Conservation (phyloP, 2,113 vertebrate species). For the Peromyscus californicus region DNA sequence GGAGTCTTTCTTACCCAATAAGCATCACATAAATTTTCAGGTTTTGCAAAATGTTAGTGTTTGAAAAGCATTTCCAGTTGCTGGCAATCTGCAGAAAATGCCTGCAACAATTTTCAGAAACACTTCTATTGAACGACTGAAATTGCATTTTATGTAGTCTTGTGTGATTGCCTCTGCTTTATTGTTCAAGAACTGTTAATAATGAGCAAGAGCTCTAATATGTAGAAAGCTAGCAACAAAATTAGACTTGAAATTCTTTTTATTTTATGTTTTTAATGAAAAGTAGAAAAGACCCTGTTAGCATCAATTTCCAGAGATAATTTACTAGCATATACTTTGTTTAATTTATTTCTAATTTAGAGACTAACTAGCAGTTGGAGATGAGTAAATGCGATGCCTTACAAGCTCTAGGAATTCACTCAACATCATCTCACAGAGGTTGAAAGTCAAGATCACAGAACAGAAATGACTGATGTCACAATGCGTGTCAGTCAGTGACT, state of each 20-base stretch:
- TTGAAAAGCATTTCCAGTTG: slow-evolving; percentile 85
- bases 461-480: neutral
- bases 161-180: slow-evolving; percentile 77
- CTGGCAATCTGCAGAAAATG: slow-evolving; percentile 75
- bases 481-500: neutral
- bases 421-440: neutral
- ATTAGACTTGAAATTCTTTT: slow-evolving; percentile 39
- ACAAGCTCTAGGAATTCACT: slow-evolving; percentile 2
- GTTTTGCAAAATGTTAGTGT: slow-evolving; percentile 82
- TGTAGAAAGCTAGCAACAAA: slow-evolving; percentile 60
- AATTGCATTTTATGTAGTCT: slow-evolving; percentile 82
- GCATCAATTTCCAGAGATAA: slow-evolving; percentile 61
- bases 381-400: slow-evolving; percentile 63
- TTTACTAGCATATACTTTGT: slow-evolving; percentile 57
- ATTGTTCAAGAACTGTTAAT: slow-evolving; percentile 79
- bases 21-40: slow-evolving; percentile 78
- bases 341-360: slow-evolving; percentile 77
- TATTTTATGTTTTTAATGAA: slow-evolving; percentile 65
- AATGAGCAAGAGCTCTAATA: slow-evolving; percentile 68
- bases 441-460: slow-evolving; percentile 9
- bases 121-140: slow-evolving; percentile 80
- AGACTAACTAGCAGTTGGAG: slow-evolving; percentile 44
- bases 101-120: slow-evolving; percentile 85
- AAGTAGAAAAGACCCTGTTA: slow-evolving; percentile 58
- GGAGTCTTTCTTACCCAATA: slow-evolving; percentile 60